A percentile compares a stretch with the other conserved stretches of the same genome.
Conservation (phyloP, 2,888 invertebrate species). For the Anagyrus pseudococci region DNA sequence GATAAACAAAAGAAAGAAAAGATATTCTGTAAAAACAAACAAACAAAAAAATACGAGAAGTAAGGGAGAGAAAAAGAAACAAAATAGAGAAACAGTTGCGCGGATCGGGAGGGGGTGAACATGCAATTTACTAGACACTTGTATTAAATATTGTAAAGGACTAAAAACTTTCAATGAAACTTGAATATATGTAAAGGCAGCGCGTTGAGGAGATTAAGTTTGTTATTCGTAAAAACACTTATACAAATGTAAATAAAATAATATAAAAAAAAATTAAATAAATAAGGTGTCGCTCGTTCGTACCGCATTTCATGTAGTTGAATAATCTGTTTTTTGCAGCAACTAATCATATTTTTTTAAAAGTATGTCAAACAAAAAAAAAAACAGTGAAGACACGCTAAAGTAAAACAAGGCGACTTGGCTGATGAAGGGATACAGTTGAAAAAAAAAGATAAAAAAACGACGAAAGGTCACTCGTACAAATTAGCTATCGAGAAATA, state of each 20-base stretch:
- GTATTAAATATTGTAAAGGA: slow-evolving; percentile 17
- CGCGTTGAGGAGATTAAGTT: slow-evolving; percentile 24
- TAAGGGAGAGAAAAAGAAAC: slow-evolving; percentile 28
- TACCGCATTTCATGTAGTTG: slow-evolving; percentile 41
- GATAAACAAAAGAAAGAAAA: slow-evolving; percentile 14
- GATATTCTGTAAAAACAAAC: slow-evolving; percentile 25
- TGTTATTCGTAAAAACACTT: slow-evolving; percentile 38
- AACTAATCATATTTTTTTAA: slow-evolving; percentile 27
- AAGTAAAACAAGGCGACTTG: no score
- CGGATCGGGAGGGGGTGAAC: neutral
- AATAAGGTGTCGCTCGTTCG: slow-evolving; percentile 42
- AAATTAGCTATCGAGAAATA: slow-evolving; percentile 23
- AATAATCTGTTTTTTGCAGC: slow-evolving; percentile 37
- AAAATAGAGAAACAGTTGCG: slow-evolving; percentile 16
- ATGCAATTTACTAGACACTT: slow-evolving; percentile 30
- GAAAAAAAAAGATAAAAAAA: slow-evolving; percentile 14
- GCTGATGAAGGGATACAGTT: slow-evolving; percentile 18
- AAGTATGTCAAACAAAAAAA: neutral
- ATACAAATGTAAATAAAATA: slow-evolving; percentile 26
- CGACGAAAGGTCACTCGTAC: slow-evolving; percentile 17
- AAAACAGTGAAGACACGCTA: slow-evolving; percentile 8
- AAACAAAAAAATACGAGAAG: no score
- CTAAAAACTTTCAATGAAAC: slow-evolving; percentile 19
- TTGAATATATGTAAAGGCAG: slow-evolving; percentile 23
- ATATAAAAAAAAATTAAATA: slow-evolving; percentile 17